These are phyloP conservation scores for Scaptomyza hsui DNA, from an alignment of 1,140 invertebrate genomes.

Conservation along the genomic window DNA sequence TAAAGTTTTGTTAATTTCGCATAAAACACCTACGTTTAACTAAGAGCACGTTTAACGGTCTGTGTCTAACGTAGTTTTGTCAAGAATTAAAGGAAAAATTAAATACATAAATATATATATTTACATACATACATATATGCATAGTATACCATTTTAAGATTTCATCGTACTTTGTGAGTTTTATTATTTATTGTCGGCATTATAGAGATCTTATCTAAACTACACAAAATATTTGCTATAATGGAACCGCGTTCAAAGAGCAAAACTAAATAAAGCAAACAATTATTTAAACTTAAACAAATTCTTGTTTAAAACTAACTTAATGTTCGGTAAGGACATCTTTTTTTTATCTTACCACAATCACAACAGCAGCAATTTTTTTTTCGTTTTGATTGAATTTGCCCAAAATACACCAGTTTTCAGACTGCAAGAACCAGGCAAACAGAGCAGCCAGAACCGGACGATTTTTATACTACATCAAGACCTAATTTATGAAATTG, in stretches of 20 bases:
- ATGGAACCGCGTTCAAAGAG: conserved; percentile 66
- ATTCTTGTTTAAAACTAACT: background rate
- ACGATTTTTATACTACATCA: too few species aligned
- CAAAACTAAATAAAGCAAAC: conserved; percentile 80
- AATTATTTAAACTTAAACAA: conserved; percentile 49
- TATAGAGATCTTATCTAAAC: conserved; percentile 72
- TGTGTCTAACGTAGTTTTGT: conserved; percentile 31
- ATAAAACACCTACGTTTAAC: conserved; percentile 27
- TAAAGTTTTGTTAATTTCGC: conserved; percentile 26
- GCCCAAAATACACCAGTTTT: too few species aligned
- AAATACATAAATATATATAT: conserved; percentile 13
- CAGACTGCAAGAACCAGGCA: too few species aligned
- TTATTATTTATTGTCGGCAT: conserved; percentile 82
- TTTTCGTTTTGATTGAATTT: too few species aligned
- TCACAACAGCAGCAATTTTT: too few species aligned
- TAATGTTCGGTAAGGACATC: too few species aligned
- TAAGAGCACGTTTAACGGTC: conserved; percentile 62
- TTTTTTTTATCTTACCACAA: too few species aligned
- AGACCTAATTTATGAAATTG: too few species aligned
- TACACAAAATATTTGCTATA: conserved; percentile 78
- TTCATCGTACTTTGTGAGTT: conserved; percentile 78
- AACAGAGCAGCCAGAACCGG: too few species aligned
- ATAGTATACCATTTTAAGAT: conserved; percentile 56
- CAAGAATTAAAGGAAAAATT: background rate
- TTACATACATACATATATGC: conserved; percentile 40